Evolutionary conservation across 2,113 vertebrate species (phyloP).

Genomic region (Sialia sialis): DNA sequence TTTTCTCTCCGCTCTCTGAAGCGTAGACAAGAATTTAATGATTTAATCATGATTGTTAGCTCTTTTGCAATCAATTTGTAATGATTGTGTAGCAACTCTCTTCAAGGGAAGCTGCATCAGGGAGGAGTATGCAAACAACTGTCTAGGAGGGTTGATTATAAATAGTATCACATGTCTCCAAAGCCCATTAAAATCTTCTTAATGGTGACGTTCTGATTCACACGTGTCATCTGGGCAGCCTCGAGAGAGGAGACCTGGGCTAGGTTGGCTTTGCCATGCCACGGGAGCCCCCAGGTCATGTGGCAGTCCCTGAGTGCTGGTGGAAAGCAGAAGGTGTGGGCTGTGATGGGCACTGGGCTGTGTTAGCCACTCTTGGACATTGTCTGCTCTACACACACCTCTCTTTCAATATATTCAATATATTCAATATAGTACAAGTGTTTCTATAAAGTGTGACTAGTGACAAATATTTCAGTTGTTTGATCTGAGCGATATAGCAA

Average conservation of each 20-base stretch:
- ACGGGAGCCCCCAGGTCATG: fast-evolving
- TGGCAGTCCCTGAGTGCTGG: background rate
- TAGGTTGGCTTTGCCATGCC: background rate
- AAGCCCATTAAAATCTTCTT: conserved; percentile 70
- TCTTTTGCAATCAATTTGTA: conserved; percentile 99
- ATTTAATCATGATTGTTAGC: conserved; percentile 99
- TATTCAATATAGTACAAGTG: background rate
- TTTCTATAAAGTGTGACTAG: background rate
- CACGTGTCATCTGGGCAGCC: background rate
- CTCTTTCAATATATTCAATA: background rate
- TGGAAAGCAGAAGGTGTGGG: background rate
- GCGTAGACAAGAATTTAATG: conserved; percentile 99
- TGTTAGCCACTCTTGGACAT: background rate
- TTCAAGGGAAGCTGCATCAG: conserved; percentile 79
- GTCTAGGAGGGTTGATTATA: conserved; percentile 70
- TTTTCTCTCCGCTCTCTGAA: conserved; percentile 99
- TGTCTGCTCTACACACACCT: background rate
- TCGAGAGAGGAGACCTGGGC: background rate
- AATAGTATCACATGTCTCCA: conserved; percentile 60
- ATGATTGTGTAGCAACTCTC: conserved; percentile 97
- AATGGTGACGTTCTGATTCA: background rate
- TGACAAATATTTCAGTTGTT: background rate
- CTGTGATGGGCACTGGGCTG: background rate
- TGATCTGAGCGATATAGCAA: background rate
- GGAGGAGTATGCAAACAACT: conserved; percentile 87